Evolutionary conservation across 2,113 vertebrate genomes (phyloP).

Genomic region (Orientallactaga bullata): DNA sequence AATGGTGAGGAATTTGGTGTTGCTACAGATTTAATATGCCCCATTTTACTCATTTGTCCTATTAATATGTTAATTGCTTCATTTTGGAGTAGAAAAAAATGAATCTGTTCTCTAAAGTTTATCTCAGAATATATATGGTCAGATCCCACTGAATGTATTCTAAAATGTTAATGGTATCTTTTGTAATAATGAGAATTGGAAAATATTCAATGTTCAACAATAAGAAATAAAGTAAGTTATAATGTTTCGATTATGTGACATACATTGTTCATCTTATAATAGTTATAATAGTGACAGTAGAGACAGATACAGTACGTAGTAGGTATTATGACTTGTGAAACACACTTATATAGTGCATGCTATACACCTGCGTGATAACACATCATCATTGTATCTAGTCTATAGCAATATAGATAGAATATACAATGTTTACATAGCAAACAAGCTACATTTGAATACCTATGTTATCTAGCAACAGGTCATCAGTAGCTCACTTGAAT

Average conservation of each 20-base stretch:
- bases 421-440: background rate
- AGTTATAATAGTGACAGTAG: background rate
- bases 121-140: background rate
- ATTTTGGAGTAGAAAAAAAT: background rate
- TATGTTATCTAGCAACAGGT: background rate
- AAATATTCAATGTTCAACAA: background rate
- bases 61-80: background rate
- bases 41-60: background rate
- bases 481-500: background rate
- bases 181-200: background rate
- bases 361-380: background rate
- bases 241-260: background rate
- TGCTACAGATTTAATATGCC: background rate
- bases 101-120: background rate
- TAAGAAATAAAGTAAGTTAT: background rate
- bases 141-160: background rate
- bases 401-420: background rate
- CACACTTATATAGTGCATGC: background rate
- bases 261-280: background rate
- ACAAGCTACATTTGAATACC: background rate
- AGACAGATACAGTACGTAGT: too few relatives aligned
- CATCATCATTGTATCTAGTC: background rate
- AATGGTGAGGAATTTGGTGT: background rate
- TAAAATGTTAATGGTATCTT: background rate
- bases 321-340: background rate